Evolutionary conservation across 2,888 invertebrate species (phyloP).

Genomic region (Craniophora ligustri): DNA sequence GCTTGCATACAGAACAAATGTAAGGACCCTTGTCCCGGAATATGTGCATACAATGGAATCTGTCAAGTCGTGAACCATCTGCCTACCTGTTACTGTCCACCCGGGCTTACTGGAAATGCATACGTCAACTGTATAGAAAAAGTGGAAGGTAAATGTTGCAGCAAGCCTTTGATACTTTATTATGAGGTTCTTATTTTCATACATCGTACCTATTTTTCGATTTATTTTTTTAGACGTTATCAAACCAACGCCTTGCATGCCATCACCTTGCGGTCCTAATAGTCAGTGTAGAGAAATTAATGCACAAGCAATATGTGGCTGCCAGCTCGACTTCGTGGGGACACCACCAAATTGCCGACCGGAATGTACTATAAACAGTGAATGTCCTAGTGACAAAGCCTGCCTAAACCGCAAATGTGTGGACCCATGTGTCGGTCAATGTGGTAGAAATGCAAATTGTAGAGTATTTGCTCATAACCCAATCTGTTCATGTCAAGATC

Average conservation of each 20-base stretch:
- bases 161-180: background rate
- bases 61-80: conserved; percentile 93
- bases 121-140: conserved; percentile 89
- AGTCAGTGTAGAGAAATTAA: conserved; percentile 91
- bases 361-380: conserved; percentile 94
- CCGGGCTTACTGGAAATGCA: conserved; percentile 92
- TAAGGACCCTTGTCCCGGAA: conserved; percentile 93
- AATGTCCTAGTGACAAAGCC: conserved; percentile 92
- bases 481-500: conserved; percentile 92
- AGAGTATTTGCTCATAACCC: conserved; percentile 95
- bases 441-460: conserved; percentile 93
- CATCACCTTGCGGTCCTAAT: conserved; percentile 94
- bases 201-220: background rate
- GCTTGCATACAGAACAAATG: conserved; percentile 94
- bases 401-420: conserved; percentile 93
- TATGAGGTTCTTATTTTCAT: background rate
- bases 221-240: conserved; percentile 67
- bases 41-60: conserved; percentile 92
- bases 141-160: conserved; percentile 70
- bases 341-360: conserved; percentile 94
- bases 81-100: conserved; percentile 92
- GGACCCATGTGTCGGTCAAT: conserved; percentile 94
- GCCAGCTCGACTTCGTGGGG: conserved; percentile 91
- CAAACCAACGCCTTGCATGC: conserved; percentile 89
- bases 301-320: conserved; percentile 92